phyloP scores from a whole-genome alignment of 2,888 invertebrate genomes.

The Schizaphis graminum region DNA sequence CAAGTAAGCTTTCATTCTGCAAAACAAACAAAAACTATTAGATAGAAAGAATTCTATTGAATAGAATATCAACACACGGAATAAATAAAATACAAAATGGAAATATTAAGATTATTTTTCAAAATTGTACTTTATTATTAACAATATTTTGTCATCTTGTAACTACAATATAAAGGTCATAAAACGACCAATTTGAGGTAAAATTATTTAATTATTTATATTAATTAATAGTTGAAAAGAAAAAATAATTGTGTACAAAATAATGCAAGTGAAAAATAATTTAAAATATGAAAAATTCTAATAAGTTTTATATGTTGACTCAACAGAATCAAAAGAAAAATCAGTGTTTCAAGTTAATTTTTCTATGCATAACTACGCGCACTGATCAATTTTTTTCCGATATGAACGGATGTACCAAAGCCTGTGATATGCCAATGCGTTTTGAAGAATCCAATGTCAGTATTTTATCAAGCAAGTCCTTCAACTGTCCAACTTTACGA shows the following conservation, averaged over 20 bases:
- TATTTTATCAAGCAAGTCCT: slow-evolving; percentile 92
- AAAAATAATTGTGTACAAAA: slow-evolving; percentile 62
- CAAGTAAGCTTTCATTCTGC: slow-evolving; percentile 60
- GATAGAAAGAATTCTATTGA: slow-evolving; percentile 30
- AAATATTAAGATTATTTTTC: slow-evolving; percentile 59
- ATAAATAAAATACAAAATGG: slow-evolving; percentile 57
- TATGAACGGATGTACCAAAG: slow-evolving; percentile 94
- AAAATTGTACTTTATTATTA: slow-evolving; percentile 63
- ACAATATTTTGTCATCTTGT: slow-evolving; percentile 58
- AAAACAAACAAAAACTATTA: slow-evolving; percentile 63
- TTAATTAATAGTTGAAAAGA: slow-evolving; percentile 49
- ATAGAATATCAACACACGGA: slow-evolving; percentile 31
- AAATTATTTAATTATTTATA: slow-evolving; percentile 40
- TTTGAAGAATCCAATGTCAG: slow-evolving; percentile 93
- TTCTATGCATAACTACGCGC: slow-evolving; percentile 47
- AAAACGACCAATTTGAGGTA: slow-evolving; percentile 47
- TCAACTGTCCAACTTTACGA: slow-evolving; percentile 91
- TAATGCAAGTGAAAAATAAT: slow-evolving; percentile 58
- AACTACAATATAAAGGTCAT: slow-evolving; percentile 61
- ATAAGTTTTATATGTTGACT: slow-evolving; percentile 51
- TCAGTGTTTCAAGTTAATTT: slow-evolving; percentile 29
- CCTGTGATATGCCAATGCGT: slow-evolving; percentile 93
- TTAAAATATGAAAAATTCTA: slow-evolving; percentile 56
- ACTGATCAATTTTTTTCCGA: slow-evolving; percentile 85
- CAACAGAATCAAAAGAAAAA: slow-evolving; percentile 57